Conservation (phyloP, 2,797 vertebrate species). For the Astyanax mexicanus region DNA sequence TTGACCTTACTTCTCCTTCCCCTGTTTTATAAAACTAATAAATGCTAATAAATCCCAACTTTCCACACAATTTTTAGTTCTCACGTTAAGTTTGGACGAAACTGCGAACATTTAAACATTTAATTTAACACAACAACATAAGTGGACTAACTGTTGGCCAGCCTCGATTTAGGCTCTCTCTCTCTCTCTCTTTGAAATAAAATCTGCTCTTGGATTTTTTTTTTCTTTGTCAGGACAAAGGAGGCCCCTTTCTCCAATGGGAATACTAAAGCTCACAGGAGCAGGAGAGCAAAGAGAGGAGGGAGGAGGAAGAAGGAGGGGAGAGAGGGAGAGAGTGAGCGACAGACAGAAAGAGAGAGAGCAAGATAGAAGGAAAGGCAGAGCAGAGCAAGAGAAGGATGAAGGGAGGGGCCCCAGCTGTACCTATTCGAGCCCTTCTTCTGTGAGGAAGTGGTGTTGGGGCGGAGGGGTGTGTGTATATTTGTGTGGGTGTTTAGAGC, state of each 20-base stretch:
- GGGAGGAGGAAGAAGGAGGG: too few species aligned
- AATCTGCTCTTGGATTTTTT: slow-evolving; percentile 64
- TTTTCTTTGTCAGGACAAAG: slow-evolving; percentile 74
- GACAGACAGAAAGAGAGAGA: slow-evolving; percentile 56
- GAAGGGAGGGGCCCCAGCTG: slow-evolving; percentile 75
- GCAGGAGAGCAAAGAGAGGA: slow-evolving; percentile 60
- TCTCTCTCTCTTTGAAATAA: slow-evolving; percentile 57
- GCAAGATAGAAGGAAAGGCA: too few species aligned
- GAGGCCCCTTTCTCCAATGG: slow-evolving; percentile 71
- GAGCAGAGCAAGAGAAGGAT: slow-evolving; percentile 48
- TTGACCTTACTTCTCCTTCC: too few species aligned
- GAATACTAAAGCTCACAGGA: slow-evolving; percentile 69
- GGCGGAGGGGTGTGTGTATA: too few species aligned
- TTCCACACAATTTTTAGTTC: too few species aligned
- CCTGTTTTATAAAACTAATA: too few species aligned
- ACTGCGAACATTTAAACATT: too few species aligned
- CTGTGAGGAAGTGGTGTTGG: slow-evolving; percentile 24
- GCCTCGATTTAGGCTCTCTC: slow-evolving; percentile 27
- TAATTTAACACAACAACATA: too few species aligned
- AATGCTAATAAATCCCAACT: too few species aligned
- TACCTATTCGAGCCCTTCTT: slow-evolving; percentile 70
- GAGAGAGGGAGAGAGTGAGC: slow-evolving; percentile 51
- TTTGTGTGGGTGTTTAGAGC: slow-evolving; percentile 57
- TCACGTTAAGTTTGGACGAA: too few species aligned
- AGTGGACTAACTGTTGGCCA: background rate